These are phyloP conservation scores for Pampusana beccarii DNA, from an alignment of 2,113 vertebrate genomes.

Conservation along the genomic window DNA sequence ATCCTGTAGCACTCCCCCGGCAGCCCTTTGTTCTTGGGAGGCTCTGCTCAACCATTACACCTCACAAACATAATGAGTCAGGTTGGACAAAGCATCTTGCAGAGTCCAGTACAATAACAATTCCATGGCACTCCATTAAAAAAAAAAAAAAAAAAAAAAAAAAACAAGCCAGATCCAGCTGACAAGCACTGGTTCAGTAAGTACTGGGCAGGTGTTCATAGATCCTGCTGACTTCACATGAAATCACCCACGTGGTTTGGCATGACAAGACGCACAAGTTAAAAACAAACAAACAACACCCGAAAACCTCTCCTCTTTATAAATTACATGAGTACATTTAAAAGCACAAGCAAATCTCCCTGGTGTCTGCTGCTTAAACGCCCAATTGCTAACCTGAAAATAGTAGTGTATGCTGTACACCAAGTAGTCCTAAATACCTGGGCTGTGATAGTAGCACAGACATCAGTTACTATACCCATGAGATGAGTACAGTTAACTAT, in stretches of 20 bases:
- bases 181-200: neutral
- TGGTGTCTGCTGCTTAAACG: neutral
- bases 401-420: neutral
- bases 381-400: neutral
- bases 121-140: neutral
- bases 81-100: neutral
- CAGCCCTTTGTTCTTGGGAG: neutral
- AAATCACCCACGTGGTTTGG: neutral
- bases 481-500: neutral
- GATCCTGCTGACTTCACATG: neutral
- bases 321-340: neutral
- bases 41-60: neutral
- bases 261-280: neutral
- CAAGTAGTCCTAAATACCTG: neutral
- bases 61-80: neutral
- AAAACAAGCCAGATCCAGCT: neutral
- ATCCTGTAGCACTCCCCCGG: neutral
- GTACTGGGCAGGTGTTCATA: neutral
- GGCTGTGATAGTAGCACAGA: fast-evolving
- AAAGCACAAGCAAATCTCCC: neutral
- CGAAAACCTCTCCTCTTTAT: neutral
- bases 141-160: neutral
- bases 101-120: neutral
- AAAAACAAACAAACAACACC: neutral
- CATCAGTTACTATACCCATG: neutral